Percentiles rank a stretch among this genome's conserved stretches.
phyloP scores from a whole-genome alignment of 1,140 invertebrate genomes.

The Drosophila pruinosa region DNA sequence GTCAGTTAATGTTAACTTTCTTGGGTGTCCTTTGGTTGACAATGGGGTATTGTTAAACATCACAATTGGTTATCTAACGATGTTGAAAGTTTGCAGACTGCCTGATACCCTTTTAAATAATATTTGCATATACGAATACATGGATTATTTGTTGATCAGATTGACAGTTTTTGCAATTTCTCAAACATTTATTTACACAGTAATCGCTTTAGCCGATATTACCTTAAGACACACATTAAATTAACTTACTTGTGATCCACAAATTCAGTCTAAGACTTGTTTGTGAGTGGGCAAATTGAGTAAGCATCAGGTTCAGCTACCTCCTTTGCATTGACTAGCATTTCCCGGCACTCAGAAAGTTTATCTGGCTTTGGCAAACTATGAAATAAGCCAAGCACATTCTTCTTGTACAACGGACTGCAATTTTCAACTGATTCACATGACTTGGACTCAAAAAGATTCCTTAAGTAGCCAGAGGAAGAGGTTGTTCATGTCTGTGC shows the following conservation, averaged over 20 bases:
- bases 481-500: slow-evolving; percentile 2
- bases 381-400: slow-evolving; percentile 6
- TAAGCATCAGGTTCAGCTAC: slow-evolving; percentile 8
- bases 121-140: too few relatives aligned
- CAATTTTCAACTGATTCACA: slow-evolving; percentile 12
- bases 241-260: not conserved
- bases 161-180: too few relatives aligned
- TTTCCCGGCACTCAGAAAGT: not conserved
- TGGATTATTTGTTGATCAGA: too few relatives aligned
- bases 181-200: not conserved
- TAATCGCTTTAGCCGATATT: not conserved
- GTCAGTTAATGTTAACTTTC: slow-evolving; percentile 11
- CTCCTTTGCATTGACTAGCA: not conserved
- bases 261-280: not conserved
- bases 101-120: not conserved
- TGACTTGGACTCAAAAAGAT: slow-evolving; percentile 27
- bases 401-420: not conserved
- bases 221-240: not conserved
- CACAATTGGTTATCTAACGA: not conserved
- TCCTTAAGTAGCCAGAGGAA: not conserved
- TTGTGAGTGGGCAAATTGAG: not conserved
- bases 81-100: not conserved
- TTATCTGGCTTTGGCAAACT: slow-evolving; percentile 8
- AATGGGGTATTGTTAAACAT: slow-evolving; percentile 1
- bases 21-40: not conserved